Evolutionary conservation across 2,888 invertebrate genomes (phyloP).

Genomic region (Sinopyrophorus schimmeli): DNA sequence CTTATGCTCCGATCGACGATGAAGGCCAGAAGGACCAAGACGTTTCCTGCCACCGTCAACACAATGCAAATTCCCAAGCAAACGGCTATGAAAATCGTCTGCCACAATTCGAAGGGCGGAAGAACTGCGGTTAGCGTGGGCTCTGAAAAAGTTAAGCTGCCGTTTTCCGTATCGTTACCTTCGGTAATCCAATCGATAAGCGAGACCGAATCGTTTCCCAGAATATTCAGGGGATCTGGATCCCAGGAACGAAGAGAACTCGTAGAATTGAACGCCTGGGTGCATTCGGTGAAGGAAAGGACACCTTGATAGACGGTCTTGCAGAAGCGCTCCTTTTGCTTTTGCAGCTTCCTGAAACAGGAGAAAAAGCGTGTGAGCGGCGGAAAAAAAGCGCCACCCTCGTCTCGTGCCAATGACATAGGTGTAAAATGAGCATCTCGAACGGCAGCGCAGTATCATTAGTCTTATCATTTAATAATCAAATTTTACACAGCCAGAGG

Average conservation of each 20-base stretch:
- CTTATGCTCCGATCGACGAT: constrained; percentile 90
- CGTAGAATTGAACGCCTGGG: constrained; percentile 57
- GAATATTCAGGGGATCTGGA: constrained; percentile 48
- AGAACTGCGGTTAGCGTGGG: constrained; percentile 60
- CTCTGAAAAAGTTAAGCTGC: constrained; percentile 34
- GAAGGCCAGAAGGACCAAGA: constrained; percentile 92
- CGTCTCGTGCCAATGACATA: too few relatives aligned
- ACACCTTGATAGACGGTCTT: constrained; percentile 66
- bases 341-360: constrained; percentile 70
- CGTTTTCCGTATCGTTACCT: constrained; percentile 27
- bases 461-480: constrained; percentile 24
- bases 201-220: constrained; percentile 38
- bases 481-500: constrained; percentile 10
- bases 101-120: constrained; percentile 88
- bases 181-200: constrained; percentile 30
- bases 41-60: constrained; percentile 92
- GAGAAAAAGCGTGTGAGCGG: too few relatives aligned
- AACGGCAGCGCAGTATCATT: too few relatives aligned
- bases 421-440: too few relatives aligned
- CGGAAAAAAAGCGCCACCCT: too few relatives aligned
- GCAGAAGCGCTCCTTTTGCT: constrained; percentile 74
- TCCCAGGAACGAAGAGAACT: constrained; percentile 45
- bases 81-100: constrained; percentile 85
- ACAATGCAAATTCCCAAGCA: constrained; percentile 86
- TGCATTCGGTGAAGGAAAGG: constrained; percentile 64